These are phyloP conservation scores for Alosa sapidissima DNA, from an alignment of 2,797 vertebrate genomes.

Conservation along the genomic window DNA sequence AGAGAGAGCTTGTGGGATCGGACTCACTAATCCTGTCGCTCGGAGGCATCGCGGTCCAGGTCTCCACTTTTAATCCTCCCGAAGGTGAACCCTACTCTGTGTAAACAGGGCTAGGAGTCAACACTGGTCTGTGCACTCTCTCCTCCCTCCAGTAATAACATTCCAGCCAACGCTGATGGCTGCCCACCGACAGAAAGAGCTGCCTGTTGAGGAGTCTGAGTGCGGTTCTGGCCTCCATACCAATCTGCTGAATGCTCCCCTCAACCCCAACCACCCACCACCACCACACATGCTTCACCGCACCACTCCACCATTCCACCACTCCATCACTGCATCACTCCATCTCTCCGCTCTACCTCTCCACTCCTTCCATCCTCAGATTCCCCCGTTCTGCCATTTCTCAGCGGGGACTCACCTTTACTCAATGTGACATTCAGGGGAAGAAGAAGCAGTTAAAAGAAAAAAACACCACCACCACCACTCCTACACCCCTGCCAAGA, in stretches of 20 bases:
- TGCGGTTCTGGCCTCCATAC: conserved; percentile 11
- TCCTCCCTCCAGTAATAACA: conserved; percentile 15
- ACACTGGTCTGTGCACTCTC: conserved; percentile 8
- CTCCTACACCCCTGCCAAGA: not conserved
- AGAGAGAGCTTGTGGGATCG: conserved; percentile 16
- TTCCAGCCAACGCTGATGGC: not conserved
- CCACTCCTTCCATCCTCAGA: not conserved
- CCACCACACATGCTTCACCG: not conserved
- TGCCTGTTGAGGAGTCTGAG: conserved; percentile 11
- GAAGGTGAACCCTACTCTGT: conserved; percentile 18
- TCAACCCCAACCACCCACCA: not conserved
- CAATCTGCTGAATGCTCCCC: conserved; percentile 5
- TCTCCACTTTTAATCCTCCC: conserved; percentile 11
- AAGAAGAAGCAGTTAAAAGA: not conserved
- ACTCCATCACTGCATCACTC: not conserved
- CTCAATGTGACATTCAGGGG: conserved; percentile 8
- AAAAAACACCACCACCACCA: not conserved
- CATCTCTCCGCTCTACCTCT: not conserved
- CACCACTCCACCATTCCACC: not conserved
- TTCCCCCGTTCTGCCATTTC: not conserved
- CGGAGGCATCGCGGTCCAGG: conserved; percentile 1
- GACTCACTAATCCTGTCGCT: not conserved
- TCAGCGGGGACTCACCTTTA: not conserved
- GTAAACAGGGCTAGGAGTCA: not conserved
- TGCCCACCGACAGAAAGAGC: not conserved